These are phyloP conservation scores for Azorinus chamasolen DNA, from an alignment of 2,888 invertebrate genomes.

Conservation along the genomic window DNA sequence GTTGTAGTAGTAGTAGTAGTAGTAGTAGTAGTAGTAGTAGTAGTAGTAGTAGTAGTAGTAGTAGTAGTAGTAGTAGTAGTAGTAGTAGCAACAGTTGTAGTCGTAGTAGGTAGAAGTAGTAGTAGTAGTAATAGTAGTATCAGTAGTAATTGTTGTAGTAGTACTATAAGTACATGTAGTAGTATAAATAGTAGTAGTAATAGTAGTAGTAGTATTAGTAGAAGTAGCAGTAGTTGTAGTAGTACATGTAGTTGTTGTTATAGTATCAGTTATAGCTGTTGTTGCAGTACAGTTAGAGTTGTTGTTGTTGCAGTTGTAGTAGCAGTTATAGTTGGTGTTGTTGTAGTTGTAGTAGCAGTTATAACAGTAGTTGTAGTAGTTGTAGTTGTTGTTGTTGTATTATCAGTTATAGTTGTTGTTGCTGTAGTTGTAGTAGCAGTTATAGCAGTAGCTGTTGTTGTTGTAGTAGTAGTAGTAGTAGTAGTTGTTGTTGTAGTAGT, in stretches of 20 bases:
- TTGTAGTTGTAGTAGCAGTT: too few relatives aligned
- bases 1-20: too few relatives aligned
- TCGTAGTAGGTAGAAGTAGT: too few relatives aligned
- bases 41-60: slow-evolving; percentile 8
- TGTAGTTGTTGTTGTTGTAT: background rate
- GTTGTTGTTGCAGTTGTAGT: background rate
- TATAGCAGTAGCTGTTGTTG: background rate
- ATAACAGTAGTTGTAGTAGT: slow-evolving; percentile 3
- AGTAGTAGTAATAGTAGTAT: background rate
- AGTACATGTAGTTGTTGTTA: background rate
- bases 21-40: slow-evolving; percentile 14
- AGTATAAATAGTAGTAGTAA: too few relatives aligned
- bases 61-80: too few relatives aligned
- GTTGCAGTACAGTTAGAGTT: background rate
- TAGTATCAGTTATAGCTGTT: background rate
- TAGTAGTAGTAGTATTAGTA: too few relatives aligned
- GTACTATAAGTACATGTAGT: slow-evolving; percentile 8
- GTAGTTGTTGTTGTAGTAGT: background rate
- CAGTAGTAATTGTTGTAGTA: background rate
- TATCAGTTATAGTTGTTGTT: background rate
- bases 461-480: slow-evolving; percentile 2
- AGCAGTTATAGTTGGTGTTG: too few relatives aligned
- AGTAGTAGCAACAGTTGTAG: too few relatives aligned
- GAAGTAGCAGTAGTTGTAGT: slow-evolving; percentile 1
- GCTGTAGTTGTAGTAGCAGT: slow-evolving; percentile 8